phyloP scores from a whole-genome alignment of 2,113 vertebrate genomes.

The Neotoma lepida region DNA sequence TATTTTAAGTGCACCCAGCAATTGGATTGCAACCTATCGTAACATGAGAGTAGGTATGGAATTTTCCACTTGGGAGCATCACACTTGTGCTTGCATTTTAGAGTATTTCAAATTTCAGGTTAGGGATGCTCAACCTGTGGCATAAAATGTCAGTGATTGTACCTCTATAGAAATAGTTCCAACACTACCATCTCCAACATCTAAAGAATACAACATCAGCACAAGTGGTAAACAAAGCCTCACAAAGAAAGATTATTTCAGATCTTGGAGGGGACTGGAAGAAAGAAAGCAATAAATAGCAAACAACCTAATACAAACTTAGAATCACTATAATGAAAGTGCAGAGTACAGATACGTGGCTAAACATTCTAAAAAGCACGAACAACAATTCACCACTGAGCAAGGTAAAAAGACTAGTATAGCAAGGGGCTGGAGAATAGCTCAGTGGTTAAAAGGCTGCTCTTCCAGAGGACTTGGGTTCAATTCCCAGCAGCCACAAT shows the following conservation, averaged over 20 bases:
- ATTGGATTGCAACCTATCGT: not conserved
- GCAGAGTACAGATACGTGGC: not conserved
- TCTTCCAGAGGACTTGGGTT: not conserved
- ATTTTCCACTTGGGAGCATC: not conserved
- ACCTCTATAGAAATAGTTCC: constrained; percentile 15
- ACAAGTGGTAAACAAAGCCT: not conserved
- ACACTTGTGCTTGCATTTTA: not conserved
- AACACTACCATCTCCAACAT: not conserved
- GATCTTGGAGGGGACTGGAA: not conserved
- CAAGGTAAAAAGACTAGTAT: constrained; percentile 37
- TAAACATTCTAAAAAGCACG: not conserved
- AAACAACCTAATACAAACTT: not conserved
- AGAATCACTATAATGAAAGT: not conserved
- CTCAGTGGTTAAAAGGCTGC: not conserved
- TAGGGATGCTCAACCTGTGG: not conserved
- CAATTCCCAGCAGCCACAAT: not conserved
- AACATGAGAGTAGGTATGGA: not conserved
- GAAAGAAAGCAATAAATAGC: not conserved
- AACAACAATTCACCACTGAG: constrained; percentile 30
- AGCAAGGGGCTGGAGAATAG: not conserved
- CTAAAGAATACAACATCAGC: constrained; percentile 17
- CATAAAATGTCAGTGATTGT: not conserved
- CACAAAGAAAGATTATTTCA: not conserved
- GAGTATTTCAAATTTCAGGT: not conserved
- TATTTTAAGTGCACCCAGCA: not conserved